Percentiles rank a stretch among this genome's conserved stretches.
Evolutionary conservation across 2,113 vertebrate species (phyloP).

Genomic region (Tauraco erythrolophus): DNA sequence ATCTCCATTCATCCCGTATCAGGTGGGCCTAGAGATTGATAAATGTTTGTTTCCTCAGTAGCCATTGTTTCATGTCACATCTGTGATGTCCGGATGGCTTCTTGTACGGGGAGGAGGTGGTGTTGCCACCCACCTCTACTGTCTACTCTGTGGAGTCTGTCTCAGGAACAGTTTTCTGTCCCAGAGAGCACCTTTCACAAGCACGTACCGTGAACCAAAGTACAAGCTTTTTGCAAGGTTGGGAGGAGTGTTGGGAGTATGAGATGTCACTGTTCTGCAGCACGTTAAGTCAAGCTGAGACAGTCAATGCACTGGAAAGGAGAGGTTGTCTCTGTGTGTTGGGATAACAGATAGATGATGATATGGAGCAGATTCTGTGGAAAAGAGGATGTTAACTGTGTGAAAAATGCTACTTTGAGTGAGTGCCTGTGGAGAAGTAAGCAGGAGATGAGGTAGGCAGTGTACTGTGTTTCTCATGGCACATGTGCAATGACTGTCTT

Average conservation of each 20-base stretch:
- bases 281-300: rapidly evolving
- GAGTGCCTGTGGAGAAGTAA: neutral
- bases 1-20: neutral
- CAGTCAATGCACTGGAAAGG: neutral
- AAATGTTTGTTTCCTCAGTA: neutral
- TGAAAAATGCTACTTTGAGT: neutral
- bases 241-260: neutral
- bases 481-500: neutral
- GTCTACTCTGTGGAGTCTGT: neutral
- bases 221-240: neutral
- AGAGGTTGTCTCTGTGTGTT: neutral
- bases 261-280: neutral
- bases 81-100: neutral
- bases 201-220: neutral
- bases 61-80: neutral
- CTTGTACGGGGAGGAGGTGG: neutral
- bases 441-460: neutral
- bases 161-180: neutral
- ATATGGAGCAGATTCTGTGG: neutral
- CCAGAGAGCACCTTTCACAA: neutral
- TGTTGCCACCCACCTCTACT: neutral
- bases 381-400: neutral
- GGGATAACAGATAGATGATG: neutral
- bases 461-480: neutral
- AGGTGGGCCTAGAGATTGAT: neutral